These are phyloP conservation scores for Drosophila kikkawai DNA, from an alignment of 1,140 invertebrate genomes.

Conservation along the genomic window DNA sequence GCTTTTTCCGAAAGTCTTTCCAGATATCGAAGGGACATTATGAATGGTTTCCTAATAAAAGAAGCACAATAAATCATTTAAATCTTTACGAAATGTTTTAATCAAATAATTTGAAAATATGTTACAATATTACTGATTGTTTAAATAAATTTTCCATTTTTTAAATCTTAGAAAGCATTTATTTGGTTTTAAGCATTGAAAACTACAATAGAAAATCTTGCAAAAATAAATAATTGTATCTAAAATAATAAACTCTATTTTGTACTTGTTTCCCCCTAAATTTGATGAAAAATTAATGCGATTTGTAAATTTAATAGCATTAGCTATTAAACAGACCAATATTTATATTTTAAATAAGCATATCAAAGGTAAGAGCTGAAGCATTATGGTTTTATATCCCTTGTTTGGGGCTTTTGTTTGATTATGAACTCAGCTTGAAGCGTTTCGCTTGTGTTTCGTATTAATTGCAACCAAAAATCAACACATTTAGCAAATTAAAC, in stretches of 20 bases:
- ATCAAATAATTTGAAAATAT: no score
- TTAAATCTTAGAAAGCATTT: no score
- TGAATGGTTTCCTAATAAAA: no score
- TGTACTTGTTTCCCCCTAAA: background rate
- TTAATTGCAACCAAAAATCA: constrained; percentile 10
- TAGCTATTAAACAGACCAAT: constrained; percentile 2
- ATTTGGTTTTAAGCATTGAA: background rate
- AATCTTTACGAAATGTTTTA: background rate
- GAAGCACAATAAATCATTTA: background rate
- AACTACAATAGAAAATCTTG: no score
- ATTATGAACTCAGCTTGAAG: constrained; percentile 8
- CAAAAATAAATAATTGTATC: background rate
- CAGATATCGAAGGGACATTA: no score
- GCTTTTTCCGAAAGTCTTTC: no score
- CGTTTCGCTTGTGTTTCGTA: background rate
- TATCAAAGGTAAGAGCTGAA: background rate
- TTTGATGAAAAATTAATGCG: background rate
- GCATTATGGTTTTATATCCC: background rate
- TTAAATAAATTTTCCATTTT: no score
- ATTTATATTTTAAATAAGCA: constrained; percentile 2
- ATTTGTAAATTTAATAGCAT: constrained; percentile 2
- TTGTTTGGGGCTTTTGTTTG: constrained; percentile 2
- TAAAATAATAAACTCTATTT: background rate
- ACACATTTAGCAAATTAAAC: background rate
- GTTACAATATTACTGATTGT: no score